Percentiles rank a stretch among this genome's conserved stretches.
These are phyloP conservation scores for Marronus borbonicus DNA, from an alignment of 2,888 invertebrate genomes.

Conservation along the genomic window DNA sequence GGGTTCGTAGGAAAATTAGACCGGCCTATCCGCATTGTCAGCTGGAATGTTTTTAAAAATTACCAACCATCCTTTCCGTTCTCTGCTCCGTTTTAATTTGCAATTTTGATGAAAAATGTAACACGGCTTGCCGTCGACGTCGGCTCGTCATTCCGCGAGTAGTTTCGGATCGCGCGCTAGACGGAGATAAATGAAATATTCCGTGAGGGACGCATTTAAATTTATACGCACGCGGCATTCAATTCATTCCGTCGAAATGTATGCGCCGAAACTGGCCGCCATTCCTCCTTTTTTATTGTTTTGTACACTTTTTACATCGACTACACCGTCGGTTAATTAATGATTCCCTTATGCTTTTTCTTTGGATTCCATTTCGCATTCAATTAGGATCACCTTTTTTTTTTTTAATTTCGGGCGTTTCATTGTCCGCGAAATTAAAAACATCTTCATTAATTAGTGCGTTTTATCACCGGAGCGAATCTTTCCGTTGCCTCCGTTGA, in stretches of 20 bases:
- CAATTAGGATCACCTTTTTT: not conserved
- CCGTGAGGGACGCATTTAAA: slow-evolving; percentile 29
- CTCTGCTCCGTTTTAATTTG: slow-evolving; percentile 31
- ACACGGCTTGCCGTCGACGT: slow-evolving; percentile 16
- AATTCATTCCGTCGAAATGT: slow-evolving; percentile 15
- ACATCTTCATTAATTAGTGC: too few relatives aligned
- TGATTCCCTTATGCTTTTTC: not conserved
- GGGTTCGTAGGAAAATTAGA: not conserved
- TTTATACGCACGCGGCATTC: slow-evolving; percentile 18
- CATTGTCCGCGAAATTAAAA: too few relatives aligned
- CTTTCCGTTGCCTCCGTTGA: too few relatives aligned
- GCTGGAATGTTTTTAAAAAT: slow-evolving; percentile 30
- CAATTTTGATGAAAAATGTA: slow-evolving; percentile 45
- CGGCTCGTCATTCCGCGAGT: slow-evolving; percentile 15
- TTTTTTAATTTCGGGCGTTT: too few relatives aligned
- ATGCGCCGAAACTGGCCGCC: not conserved
- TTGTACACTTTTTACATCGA: slow-evolving; percentile 9
- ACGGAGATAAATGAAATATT: slow-evolving; percentile 30
- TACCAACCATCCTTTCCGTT: slow-evolving; percentile 23
- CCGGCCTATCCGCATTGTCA: slow-evolving; percentile 2
- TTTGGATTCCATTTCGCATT: slow-evolving; percentile 9
- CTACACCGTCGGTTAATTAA: not conserved
- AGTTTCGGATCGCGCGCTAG: slow-evolving; percentile 14
- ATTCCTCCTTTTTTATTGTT: slow-evolving; percentile 3
- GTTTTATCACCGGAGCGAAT: too few relatives aligned